A percentile compares a stretch with the other conserved stretches of the same genome.
These are phyloP conservation scores for Holacanthella duospinosa DNA, from an alignment of 2,888 invertebrate genomes.

Conservation along the genomic window DNA sequence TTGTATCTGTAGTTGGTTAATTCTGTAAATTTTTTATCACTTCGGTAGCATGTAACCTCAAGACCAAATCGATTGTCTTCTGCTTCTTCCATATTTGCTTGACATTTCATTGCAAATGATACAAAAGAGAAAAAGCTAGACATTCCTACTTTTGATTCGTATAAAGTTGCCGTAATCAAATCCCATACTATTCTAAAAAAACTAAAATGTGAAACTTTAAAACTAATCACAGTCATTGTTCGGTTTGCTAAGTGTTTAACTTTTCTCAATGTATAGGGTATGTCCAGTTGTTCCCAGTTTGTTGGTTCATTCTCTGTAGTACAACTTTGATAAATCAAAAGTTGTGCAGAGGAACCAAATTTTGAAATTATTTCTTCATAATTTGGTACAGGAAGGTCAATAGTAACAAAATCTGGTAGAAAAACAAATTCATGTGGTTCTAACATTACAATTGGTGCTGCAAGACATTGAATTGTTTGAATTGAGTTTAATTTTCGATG, in stretches of 20 bases:
- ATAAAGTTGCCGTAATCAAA: constrained; percentile 30
- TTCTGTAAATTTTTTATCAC: constrained; percentile 32
- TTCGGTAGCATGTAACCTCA: constrained; percentile 38
- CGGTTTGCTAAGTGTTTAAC: background rate
- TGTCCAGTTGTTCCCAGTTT: constrained; percentile 31
- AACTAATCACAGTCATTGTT: constrained; percentile 24
- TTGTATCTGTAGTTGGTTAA: constrained; percentile 25
- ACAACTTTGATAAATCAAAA: constrained; percentile 37
- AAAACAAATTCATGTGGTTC: constrained; percentile 39
- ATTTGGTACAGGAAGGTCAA: constrained; percentile 38
- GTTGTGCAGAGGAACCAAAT: constrained; percentile 20
- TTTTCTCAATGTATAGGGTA: constrained; percentile 16
- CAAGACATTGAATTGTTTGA: constrained; percentile 16
- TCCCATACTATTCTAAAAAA: constrained; percentile 39
- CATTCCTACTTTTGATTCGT: constrained; percentile 37
- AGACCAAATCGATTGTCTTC: constrained; percentile 37
- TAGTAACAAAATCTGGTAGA: constrained; percentile 28
- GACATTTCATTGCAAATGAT: constrained; percentile 39
- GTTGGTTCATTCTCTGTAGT: constrained; percentile 34
- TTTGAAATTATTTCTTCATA: constrained; percentile 27
- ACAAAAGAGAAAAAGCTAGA: constrained; percentile 38
- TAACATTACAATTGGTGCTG: constrained; percentile 38
- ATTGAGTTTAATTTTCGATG: background rate
- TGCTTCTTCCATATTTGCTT: constrained; percentile 38
- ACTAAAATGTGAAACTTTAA: constrained; percentile 38